phyloP scores from a whole-genome alignment of 1,140 invertebrate genomes.

The Drosophila setifemur region DNA sequence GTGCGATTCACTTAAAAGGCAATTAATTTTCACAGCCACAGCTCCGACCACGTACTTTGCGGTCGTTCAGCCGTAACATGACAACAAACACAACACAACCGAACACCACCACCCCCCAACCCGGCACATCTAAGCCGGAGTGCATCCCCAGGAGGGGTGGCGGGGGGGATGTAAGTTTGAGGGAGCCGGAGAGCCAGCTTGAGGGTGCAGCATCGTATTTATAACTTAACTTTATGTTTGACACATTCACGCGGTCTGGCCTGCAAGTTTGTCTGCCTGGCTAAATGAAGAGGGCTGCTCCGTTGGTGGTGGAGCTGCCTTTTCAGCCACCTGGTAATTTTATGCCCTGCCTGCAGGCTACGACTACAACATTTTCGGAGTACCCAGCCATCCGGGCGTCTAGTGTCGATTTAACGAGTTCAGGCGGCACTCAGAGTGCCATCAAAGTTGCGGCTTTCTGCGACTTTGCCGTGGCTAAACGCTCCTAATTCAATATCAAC shows the following conservation, averaged over 20 bases:
- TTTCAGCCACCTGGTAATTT: conserved; percentile 64
- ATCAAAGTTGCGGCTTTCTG: conserved; percentile 53
- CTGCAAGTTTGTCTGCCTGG: conserved; percentile 48
- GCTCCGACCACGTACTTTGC: conserved; percentile 73
- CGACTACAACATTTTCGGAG: conserved; percentile 12
- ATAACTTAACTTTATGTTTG: conserved; percentile 79
- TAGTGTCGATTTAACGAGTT: conserved; percentile 62
- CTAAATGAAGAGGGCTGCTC: conserved; percentile 60
- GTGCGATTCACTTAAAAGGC: conserved; percentile 82
- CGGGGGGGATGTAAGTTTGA: background rate
- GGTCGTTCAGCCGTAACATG: conserved; percentile 79
- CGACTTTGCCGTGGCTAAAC: conserved; percentile 49
- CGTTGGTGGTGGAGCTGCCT: background rate
- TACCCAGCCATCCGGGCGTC: background rate
- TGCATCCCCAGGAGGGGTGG: conserved; percentile 1
- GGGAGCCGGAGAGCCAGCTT: conserved; percentile 3
- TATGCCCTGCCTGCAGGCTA: conserved; percentile 59
- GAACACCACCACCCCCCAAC: background rate
- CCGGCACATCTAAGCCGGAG: too few species aligned
- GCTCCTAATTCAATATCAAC: conserved; percentile 61
- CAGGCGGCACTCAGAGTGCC: conserved; percentile 43
- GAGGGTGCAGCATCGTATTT: conserved; percentile 67
- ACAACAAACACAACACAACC: conserved; percentile 66
- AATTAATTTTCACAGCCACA: conserved; percentile 80
- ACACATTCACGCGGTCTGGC: conserved; percentile 69